Conservation (phyloP, 2,113 vertebrate genomes). For the Halichoerus grypus region DNA sequence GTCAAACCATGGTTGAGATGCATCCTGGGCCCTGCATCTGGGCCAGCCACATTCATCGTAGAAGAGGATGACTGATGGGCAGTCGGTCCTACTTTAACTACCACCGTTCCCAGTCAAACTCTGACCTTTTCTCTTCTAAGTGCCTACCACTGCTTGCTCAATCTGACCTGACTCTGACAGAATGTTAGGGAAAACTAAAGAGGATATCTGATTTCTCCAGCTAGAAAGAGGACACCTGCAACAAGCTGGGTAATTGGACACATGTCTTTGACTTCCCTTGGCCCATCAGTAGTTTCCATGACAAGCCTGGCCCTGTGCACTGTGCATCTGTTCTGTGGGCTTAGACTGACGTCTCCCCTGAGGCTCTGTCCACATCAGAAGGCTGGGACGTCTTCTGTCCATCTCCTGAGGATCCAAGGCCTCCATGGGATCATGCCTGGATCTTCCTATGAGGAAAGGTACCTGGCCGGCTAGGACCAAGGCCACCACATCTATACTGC, state of each 20-base stretch:
- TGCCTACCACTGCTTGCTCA: accelerated
- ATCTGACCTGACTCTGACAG: background rate
- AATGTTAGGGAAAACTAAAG: background rate
- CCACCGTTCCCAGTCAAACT: accelerated
- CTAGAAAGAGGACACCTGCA: background rate
- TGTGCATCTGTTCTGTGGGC: accelerated
- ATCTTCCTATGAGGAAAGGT: background rate
- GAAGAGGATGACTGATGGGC: background rate
- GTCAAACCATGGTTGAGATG: background rate
- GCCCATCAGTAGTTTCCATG: background rate
- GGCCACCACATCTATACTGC: background rate
- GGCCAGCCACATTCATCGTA: background rate
- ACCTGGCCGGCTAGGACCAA: accelerated
- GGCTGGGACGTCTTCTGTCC: background rate
- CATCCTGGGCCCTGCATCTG: background rate
- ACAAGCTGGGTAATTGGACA: accelerated
- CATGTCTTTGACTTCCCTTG: background rate
- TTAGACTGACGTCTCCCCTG: background rate
- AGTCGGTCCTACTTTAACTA: accelerated
- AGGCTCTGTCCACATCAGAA: background rate
- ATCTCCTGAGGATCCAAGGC: background rate
- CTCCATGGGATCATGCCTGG: background rate
- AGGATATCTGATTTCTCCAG: background rate
- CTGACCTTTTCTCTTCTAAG: background rate
- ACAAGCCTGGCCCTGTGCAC: accelerated